Conservation (phyloP, 2,888 invertebrate species). For the Amblyteles armatorius region DNA sequence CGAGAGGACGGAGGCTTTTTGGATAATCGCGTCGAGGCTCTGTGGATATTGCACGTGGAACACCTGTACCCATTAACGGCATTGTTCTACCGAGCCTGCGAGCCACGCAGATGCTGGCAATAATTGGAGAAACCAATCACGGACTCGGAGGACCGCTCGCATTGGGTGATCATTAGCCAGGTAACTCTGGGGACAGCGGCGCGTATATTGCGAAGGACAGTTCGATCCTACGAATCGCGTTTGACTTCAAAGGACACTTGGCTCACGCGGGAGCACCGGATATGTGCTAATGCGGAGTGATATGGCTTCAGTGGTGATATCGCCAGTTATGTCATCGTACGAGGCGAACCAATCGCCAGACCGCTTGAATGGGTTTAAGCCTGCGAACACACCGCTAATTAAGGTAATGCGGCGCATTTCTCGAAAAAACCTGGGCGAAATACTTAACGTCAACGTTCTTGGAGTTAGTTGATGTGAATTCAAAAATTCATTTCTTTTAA, state of each 20-base stretch:
- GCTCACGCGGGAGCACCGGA: neutral
- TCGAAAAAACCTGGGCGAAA: no score
- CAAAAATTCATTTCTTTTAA: no score
- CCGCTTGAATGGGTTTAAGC: no score
- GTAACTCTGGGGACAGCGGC: neutral
- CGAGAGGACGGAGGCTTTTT: conserved; percentile 1
- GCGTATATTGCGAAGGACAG: neutral
- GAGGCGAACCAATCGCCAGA: no score
- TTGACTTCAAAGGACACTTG: conserved; percentile 16
- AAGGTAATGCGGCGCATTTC: no score
- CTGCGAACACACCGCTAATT: no score
- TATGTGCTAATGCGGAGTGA: neutral
- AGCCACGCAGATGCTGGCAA: neutral
- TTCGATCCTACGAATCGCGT: conserved; percentile 5
- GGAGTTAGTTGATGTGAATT: no score
- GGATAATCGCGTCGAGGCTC: conserved; percentile 2
- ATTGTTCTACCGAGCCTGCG: neutral
- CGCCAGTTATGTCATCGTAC: no score
- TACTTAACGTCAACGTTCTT: no score
- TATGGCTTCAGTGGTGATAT: no score
- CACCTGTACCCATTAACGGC: neutral
- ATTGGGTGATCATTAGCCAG: conserved; percentile 34
- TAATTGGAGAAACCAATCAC: conserved; percentile 50
- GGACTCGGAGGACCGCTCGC: conserved; percentile 17
- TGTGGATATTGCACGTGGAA: conserved; percentile 6